Percentiles rank a stretch among this genome's conserved stretches.
phyloP scores from a whole-genome alignment of 2,797 vertebrate genomes.

The Holocentrus rufus region DNA sequence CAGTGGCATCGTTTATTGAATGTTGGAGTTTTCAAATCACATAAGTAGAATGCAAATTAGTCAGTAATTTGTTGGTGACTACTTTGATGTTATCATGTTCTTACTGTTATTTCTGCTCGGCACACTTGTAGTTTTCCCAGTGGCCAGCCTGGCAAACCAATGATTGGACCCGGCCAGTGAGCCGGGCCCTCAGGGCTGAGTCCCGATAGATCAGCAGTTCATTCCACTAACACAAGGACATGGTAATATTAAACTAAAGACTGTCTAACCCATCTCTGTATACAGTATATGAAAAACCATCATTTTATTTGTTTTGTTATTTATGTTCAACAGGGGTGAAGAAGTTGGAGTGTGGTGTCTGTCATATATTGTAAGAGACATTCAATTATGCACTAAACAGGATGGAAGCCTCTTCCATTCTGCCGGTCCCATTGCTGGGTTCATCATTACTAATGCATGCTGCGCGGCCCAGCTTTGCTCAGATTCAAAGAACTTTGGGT shows the following conservation, averaged over 20 bases:
- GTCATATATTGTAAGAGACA: neutral
- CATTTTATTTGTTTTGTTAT: neutral
- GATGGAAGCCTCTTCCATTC: neutral
- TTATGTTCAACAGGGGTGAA: conserved; percentile 4
- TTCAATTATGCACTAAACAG: conserved; percentile 3
- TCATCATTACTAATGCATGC: no score
- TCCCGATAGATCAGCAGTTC: conserved; percentile 17
- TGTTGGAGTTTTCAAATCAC: conserved; percentile 14
- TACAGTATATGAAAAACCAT: conserved; percentile 10
- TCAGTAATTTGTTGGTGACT: conserved; percentile 14
- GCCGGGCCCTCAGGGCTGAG: conserved; percentile 7
- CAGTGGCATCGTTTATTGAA: conserved; percentile 27
- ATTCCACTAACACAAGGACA: conserved; percentile 28
- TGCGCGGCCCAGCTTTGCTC: no score
- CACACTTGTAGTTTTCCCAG: conserved; percentile 2
- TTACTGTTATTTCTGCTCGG: conserved; percentile 28
- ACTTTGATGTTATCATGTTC: conserved; percentile 20
- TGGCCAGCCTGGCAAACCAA: conserved; percentile 1
- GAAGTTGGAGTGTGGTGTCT: conserved; percentile 22
- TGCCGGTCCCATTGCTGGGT: no score
- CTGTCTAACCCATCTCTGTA: conserved; percentile 21
- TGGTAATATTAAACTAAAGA: conserved; percentile 16
- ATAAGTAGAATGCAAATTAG: conserved; percentile 27
- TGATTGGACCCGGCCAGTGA: conserved; percentile 5
- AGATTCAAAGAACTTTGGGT: no score